Conservation (phyloP, 2,113 vertebrate species). For the Ahaetulla prasina region DNA sequence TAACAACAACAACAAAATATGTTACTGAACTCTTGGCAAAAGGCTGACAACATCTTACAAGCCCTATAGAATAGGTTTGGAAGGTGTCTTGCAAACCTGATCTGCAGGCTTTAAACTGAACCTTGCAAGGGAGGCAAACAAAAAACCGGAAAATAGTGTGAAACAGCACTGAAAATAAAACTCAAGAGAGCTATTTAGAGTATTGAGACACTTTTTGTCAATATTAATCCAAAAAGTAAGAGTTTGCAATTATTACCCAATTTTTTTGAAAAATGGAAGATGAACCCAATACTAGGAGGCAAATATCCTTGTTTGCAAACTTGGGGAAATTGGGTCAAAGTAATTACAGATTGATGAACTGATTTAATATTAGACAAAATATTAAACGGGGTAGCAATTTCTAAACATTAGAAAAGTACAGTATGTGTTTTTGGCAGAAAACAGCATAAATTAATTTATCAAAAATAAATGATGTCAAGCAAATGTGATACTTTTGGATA, state of each 20-base stretch:
- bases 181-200: background rate
- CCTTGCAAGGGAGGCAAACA: background rate
- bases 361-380: background rate
- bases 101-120: background rate
- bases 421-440: background rate
- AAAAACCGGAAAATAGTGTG: background rate
- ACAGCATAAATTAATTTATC: background rate
- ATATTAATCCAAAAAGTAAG: background rate
- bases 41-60: background rate
- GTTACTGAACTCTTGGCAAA: background rate
- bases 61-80: background rate
- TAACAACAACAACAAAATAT: too few species aligned
- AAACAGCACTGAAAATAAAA: background rate
- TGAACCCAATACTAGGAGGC: background rate
- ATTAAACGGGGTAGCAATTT: background rate
- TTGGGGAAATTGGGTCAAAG: background rate
- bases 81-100: background rate
- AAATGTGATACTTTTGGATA: background rate
- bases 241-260: background rate
- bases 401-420: background rate
- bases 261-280: background rate
- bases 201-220: background rate
- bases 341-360: background rate
- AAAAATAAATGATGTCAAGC: background rate
- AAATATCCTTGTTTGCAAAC: background rate